Conservation (phyloP, 1,140 invertebrate genomes). For the Leptestheria dahalacensis region DNA sequence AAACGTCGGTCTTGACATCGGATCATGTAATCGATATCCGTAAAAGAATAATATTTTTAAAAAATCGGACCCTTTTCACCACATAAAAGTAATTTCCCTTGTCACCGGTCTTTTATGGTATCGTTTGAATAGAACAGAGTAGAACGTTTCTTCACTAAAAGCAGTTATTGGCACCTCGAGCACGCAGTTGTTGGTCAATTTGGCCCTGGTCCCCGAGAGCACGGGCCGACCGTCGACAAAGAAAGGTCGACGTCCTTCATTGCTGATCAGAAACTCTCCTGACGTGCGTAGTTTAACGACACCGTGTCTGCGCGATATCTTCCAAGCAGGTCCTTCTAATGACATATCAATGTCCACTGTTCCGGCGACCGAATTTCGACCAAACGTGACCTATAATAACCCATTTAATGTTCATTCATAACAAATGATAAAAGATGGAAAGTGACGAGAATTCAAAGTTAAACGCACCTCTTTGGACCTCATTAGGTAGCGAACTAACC, state of each 20-base stretch:
- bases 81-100: too few species aligned
- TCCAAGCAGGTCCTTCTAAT: constrained; percentile 74
- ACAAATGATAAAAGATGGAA: background rate
- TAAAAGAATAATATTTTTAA: too few species aligned
- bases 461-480: constrained; percentile 63
- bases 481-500: constrained; percentile 87
- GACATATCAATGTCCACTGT: constrained; percentile 86
- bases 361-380: constrained; percentile 73
- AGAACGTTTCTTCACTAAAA: constrained; percentile 1
- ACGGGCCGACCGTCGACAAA: constrained; percentile 86
- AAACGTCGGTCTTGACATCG: too few species aligned
- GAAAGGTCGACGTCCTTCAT: constrained; percentile 87
- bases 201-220: constrained; percentile 65
- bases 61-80: too few species aligned
- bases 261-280: constrained; percentile 85
- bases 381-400: constrained; percentile 61
- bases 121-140: too few species aligned
- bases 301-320: constrained; percentile 71
- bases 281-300: constrained; percentile 78
- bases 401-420: background rate
- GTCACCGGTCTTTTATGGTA: too few species aligned
- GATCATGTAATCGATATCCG: too few species aligned
- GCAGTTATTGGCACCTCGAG: constrained; percentile 58
- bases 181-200: constrained; percentile 82
- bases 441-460: background rate